These are phyloP conservation scores for Pheucticus melanocephalus DNA, from an alignment of 2,113 vertebrate species.

Conservation along the genomic window DNA sequence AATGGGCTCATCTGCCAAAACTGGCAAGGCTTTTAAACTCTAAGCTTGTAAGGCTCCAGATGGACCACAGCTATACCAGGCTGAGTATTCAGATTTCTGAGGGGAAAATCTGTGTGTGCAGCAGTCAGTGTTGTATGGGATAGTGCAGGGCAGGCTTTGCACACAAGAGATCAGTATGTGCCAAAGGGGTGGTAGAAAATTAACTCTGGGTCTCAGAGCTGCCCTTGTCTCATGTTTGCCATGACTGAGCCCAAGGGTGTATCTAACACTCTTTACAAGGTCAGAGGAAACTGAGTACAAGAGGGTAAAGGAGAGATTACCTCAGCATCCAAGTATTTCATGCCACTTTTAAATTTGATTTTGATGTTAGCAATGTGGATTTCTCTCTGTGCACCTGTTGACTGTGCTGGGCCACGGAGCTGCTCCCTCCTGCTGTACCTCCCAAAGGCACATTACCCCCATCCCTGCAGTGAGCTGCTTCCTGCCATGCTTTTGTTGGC, in stretches of 20 bases:
- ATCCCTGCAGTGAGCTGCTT: not conserved
- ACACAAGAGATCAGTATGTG: fast-evolving
- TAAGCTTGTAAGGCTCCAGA: not conserved
- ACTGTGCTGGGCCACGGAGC: not conserved
- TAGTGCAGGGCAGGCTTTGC: not conserved
- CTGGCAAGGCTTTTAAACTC: not conserved
- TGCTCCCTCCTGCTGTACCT: not conserved
- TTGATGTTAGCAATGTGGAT: not conserved
- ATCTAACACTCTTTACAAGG: not conserved
- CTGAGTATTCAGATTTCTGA: not conserved
- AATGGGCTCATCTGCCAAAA: constrained; percentile 2
- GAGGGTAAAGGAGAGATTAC: not conserved
- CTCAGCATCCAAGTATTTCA: not conserved
- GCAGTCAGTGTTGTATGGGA: not conserved
- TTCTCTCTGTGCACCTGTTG: not conserved
- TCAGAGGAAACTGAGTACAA: not conserved
- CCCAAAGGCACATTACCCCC: not conserved
- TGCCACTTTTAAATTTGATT: not conserved
- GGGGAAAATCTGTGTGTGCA: not conserved
- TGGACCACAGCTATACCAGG: not conserved
- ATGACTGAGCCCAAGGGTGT: not conserved
- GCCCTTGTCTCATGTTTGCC: not conserved
- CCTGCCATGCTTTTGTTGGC: not conserved
- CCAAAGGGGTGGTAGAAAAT: not conserved
- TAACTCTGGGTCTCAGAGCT: not conserved